A percentile compares a stretch with the other conserved stretches of the same genome.
Conservation (phyloP, 92 coral and sea anemone species). For the Palythoa grandis region DNA sequence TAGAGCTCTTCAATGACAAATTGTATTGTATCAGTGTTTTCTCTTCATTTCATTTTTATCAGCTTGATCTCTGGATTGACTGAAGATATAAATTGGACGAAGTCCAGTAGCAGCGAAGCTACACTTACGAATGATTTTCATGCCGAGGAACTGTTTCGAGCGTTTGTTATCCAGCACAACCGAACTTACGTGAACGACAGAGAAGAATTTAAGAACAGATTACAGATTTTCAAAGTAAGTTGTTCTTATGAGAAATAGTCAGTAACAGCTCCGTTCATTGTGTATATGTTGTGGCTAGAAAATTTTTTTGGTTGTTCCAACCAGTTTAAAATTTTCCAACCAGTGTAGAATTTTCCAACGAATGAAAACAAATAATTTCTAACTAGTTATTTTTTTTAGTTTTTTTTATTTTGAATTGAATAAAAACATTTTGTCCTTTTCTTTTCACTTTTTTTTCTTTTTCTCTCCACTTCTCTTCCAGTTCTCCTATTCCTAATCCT, state of each 20-base stretch:
- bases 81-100: constrained; percentile 4
- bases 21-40: neutral
- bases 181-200: constrained; percentile 77
- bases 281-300: no score
- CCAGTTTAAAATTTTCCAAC: no score
- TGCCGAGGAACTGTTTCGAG: constrained; percentile 57
- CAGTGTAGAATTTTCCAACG: no score
- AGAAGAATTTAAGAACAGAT: constrained; percentile 72
- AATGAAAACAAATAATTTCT: no score
- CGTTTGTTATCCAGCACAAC: constrained; percentile 64
- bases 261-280: neutral
- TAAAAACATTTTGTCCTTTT: no score
- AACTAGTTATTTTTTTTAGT: no score
- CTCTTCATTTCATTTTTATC: neutral
- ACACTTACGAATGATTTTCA: neutral
- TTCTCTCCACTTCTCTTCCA: no score
- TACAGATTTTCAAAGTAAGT: constrained; percentile 74
- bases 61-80: neutral
- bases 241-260: neutral
- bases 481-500: no score
- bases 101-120: neutral
- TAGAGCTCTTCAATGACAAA: neutral
- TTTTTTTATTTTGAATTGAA: no score
- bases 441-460: no score
- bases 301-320: no score